Evolutionary conservation across 2,113 vertebrate genomes (phyloP), one percentile per base, ranked within the genome.

Genomic region (Melanerpes formicivorus): DNA sequence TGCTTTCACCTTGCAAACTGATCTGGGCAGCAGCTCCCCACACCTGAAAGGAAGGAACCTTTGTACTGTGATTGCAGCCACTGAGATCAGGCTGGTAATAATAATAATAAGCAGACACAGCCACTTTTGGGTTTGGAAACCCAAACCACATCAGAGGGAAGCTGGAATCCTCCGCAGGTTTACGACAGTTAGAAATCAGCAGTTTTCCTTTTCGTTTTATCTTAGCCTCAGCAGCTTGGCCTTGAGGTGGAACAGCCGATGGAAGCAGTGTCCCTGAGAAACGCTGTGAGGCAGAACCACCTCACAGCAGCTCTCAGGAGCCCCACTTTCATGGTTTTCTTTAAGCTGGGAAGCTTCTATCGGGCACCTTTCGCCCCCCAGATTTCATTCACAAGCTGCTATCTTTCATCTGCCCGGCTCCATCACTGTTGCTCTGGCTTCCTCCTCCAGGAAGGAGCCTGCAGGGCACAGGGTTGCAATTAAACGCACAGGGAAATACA

Each of bases 81-180:
- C 42, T 29, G 91, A 84, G 80, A 65, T 59, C 83, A 56, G 55
- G 14, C 76, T 87, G 2, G 40, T n/a, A 93, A 94, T 34, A 93
- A 95, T 25, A n/a, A n/a, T 34, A 34, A 34, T 34, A 40, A 87
- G 81, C 90, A 90, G 59, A 81, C 74, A 80, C 85, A 70, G 88
- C 23, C 22, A 58, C 50, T 90, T 84, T 48, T 37, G 46, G 30
- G 18, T 52, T 65, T 22, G 14, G 71, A 15, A 80, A 84, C 54
- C 63, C 90, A 87, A 91, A 82, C 88, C 80, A 86, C 90, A 92
- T 90, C 84, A 83, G 84, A 95, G 75, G 26, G 83, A 40, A 60
- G 60, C 48, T 11, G 54, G 74, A 89, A 66, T 52, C 75, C 91
- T 86, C 82, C 92, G 50, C 70, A 11, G 71, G 30, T 71, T 93